A percentile compares a stretch with the other conserved stretches of the same genome.
These are phyloP conservation scores for Solenopsis invicta DNA, from an alignment of 1,140 invertebrate genomes.

Conservation along the genomic window DNA sequence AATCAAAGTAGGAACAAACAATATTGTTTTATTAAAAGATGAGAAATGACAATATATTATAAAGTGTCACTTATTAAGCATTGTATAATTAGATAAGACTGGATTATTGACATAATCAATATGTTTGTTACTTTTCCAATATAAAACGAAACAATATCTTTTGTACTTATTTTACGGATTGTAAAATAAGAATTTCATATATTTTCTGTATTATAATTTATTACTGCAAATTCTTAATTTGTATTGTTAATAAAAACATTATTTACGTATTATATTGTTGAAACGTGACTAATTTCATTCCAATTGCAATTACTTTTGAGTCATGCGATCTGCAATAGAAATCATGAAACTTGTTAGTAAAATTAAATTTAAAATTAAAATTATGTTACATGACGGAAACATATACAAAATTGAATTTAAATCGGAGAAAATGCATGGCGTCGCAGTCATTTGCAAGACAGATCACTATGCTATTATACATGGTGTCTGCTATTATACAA, in stretches of 20 bases:
- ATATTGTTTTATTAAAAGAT: not conserved
- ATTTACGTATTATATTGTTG: slow-evolving; percentile 27
- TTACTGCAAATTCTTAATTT: slow-evolving; percentile 1
- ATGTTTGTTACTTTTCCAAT: not conserved
- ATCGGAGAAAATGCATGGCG: too few relatives aligned
- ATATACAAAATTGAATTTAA: too few relatives aligned
- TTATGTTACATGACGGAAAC: too few relatives aligned
- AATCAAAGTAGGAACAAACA: not conserved
- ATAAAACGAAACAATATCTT: not conserved
- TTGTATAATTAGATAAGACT: slow-evolving; percentile 18
- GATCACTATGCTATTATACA: too few relatives aligned
- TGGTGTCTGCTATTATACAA: too few relatives aligned
- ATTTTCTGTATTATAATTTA: not conserved
- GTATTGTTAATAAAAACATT: not conserved
- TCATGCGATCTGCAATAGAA: not conserved
- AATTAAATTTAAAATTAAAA: too few relatives aligned
- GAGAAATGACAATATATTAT: slow-evolving; percentile 28
- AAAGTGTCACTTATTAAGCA: not conserved
- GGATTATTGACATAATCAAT: not conserved
- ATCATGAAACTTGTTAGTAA: too few relatives aligned
- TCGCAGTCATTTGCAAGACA: too few relatives aligned
- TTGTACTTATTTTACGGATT: slow-evolving; percentile 21
- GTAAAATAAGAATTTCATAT: slow-evolving; percentile 32
- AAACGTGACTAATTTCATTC: not conserved
- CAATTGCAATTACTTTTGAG: not conserved